Evolutionary conservation across 2,888 invertebrate genomes (phyloP), one percentile per base, ranked within the genome.

Genomic region (Acanthosoma haemorrhoidale): DNA sequence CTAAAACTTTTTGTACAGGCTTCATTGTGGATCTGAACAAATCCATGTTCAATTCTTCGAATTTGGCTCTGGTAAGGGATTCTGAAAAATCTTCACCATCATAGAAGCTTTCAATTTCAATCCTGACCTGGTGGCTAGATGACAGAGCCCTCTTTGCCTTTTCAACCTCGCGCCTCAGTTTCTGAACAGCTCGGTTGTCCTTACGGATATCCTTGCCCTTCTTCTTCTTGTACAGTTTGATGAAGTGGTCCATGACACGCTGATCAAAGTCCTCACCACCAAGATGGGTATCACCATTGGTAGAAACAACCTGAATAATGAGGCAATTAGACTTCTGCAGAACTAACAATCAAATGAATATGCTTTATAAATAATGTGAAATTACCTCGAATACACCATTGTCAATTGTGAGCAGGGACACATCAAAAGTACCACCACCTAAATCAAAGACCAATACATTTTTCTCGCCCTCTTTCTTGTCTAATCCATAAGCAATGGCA

Each of bases 191-290:
- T 73, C 96, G 87, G 83, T 93, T 91, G 81, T 96, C 95, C 80
- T 92, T 94, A 76, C 96, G 88, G 81, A 96, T 92, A 80, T 97
- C 96, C 83, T 96, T 96, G 81, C 95, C 94, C 87, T 93, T 94
- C 89, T 97, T 96, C 86, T 96, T 96, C 86, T 97, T 96, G 88
- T 95, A 95, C 79, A 97, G 81, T 81, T 98, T 97, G 81, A 96
- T 94, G 84, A 99, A 98, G 83, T 99, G 96, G 78, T 98, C 96
- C 95, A 97, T 96, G 3, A 97, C 95, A 75, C 95, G 87, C 82
- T 97, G 96, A 83, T 97, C 96, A 81, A 97, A 99, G 84, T 99
- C 98, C 83, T 99, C 98, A 80, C 98, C 98, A 78, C 98, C 96
- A 83, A 97, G 88, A 81, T 97, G 96, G 76, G 96, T 97, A 80